Evolutionary conservation across 2,113 vertebrate genomes (phyloP).

Genomic region (Grallaria varia): DNA sequence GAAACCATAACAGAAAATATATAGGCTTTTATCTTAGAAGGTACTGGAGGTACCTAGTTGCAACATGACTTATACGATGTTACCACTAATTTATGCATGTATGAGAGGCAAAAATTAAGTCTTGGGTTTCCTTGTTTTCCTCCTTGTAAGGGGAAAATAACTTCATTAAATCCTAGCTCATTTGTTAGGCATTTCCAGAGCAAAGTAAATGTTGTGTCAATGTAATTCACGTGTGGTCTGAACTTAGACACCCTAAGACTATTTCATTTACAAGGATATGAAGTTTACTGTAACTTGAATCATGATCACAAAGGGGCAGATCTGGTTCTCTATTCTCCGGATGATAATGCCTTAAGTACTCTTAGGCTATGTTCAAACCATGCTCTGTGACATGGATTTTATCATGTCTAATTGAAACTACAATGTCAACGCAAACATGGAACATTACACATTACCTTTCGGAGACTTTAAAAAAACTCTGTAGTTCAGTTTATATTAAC

Average conservation of each 20-base stretch:
- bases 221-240: conserved; percentile 36
- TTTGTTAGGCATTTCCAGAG: conserved; percentile 56
- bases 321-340: neutral
- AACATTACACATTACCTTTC: neutral
- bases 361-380: neutral
- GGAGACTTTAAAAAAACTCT: neutral
- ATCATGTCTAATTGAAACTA: neutral
- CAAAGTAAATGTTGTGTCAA: conserved; percentile 20
- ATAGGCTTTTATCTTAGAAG: neutral
- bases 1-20: neutral
- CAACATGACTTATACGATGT: neutral
- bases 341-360: neutral
- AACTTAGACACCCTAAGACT: conserved; percentile 22
- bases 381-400: neutral
- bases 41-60: neutral
- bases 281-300: conserved; percentile 46
- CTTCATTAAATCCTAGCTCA: conserved; percentile 33
- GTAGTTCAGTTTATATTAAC: neutral
- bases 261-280: conserved; percentile 61
- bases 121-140: neutral
- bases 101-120: neutral
- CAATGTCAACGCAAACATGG: neutral
- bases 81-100: neutral
- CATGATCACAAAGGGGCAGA: neutral
- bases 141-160: neutral